Percentiles rank a stretch among this genome's conserved stretches.
phyloP scores from a whole-genome alignment of 2,888 invertebrate genomes.

The Dryadula phaetusa region DNA sequence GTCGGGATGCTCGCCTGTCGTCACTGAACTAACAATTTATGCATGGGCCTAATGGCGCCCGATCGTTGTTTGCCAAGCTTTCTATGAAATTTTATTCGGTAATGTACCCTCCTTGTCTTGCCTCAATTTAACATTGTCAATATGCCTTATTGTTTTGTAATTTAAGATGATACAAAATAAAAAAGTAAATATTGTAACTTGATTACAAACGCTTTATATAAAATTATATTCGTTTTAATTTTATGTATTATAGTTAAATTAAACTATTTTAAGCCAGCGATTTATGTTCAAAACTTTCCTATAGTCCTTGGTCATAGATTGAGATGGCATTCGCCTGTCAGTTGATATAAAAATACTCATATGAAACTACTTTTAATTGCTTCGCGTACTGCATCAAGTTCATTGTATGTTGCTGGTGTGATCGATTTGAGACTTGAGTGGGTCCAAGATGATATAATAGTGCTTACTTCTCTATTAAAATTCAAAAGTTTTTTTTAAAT shows the following conservation, averaged over 20 bases:
- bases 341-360: too few species aligned
- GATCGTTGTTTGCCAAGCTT: constrained; percentile 81
- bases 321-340: too few species aligned
- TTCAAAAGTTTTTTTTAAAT: too few species aligned
- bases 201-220: not conserved
- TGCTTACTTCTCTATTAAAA: too few species aligned
- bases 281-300: too few species aligned
- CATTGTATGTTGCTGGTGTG: too few species aligned
- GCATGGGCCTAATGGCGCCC: constrained; percentile 80
- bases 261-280: too few species aligned
- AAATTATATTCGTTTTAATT: not conserved
- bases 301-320: too few species aligned
- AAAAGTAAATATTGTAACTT: constrained; percentile 2
- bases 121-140: constrained; percentile 59
- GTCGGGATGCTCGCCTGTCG: constrained; percentile 52
- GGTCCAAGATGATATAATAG: too few species aligned
- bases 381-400: too few species aligned
- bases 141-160: constrained; percentile 48
- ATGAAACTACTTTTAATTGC: too few species aligned
- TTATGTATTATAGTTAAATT: not conserved
- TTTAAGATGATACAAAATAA: constrained; percentile 14
- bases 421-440: too few species aligned
- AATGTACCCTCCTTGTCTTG: constrained; percentile 62
- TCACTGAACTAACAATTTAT: constrained; percentile 81
- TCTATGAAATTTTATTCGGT: constrained; percentile 83